Conservation (phyloP, 2,888 invertebrate species). For the Ferrisia virgata region DNA sequence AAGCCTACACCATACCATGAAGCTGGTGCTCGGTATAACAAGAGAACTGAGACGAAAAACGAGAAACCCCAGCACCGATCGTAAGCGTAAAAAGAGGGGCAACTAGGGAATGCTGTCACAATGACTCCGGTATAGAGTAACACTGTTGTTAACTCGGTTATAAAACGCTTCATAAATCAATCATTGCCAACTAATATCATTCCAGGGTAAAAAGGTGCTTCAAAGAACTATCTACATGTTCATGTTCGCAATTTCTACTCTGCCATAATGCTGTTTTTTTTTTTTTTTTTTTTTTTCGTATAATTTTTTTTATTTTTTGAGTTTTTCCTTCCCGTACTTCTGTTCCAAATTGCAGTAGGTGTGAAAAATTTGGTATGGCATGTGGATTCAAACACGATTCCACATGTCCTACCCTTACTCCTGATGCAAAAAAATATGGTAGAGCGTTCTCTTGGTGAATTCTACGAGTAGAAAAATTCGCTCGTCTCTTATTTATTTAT, state of each 20-base stretch:
- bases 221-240: slow-evolving; percentile 27
- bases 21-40: too few relatives aligned
- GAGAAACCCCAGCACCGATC: slow-evolving; percentile 13
- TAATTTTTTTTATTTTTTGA: not conserved
- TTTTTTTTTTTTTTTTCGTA: not conserved
- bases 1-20: not conserved
- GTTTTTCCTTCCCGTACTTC: too few relatives aligned
- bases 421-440: too few relatives aligned
- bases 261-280: not conserved
- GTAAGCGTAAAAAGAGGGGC: not conserved
- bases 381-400: too few relatives aligned
- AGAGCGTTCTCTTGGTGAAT: too few relatives aligned
- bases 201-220: slow-evolving; percentile 25
- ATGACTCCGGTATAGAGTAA: slow-evolving; percentile 26
- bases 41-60: not conserved
- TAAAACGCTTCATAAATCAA: slow-evolving; percentile 46
- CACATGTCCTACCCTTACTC: too few relatives aligned
- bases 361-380: too few relatives aligned
- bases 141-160: slow-evolving; percentile 43
- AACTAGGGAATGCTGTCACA: slow-evolving; percentile 33
- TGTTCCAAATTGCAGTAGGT: too few relatives aligned
- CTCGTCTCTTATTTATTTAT: too few relatives aligned
- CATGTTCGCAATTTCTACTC: not conserved
- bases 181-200: slow-evolving; percentile 45
- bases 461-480: too few relatives aligned